Base-by-base conservation (phyloP, 2,113 vertebrate species). In the Clupea harengus region DNA sequence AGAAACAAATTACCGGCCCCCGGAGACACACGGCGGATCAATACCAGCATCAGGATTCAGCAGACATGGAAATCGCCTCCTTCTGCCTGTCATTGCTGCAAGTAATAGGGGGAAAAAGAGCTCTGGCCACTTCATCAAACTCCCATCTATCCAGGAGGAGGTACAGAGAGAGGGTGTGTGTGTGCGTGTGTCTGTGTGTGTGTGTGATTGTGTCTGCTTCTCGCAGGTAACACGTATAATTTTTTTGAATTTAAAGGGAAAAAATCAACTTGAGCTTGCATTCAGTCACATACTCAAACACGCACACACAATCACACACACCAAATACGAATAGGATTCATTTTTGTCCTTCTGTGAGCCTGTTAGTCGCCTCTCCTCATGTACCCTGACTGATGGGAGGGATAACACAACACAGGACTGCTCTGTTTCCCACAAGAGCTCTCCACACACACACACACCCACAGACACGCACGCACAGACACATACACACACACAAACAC, bases 391-490 rank as follows among this genome's bases (percentile, higher is more conserved):
- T 39, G 39, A 39, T 39, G 39, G 39, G 39, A 39, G 67, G 45
- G 44, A 28, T 45, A 88, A 9, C 47, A 49, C 47, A 49, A 11
- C 47, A 49, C 64, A 84, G 15, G 84, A 75, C 15, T 82, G 85
- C 46, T 75, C 75, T 82, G 18, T 54, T 86, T 83, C 54, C 82
- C 60, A 52, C 82, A 88, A 85, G 57, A 88, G 81, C 81, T 82
- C 20, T 81, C 82, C 54, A 57, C 46, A 85, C 54, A 54, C 82
- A 2, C 10, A 7, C 83, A 86, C 49, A 64, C 50, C 52, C 64
- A 28, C 25, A 86, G 7, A 11, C 50, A 54, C 13, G 3, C 13
- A 54, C 50, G 13, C 52, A 57, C 52, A 20, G 0, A 57, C 52
- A 15, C 52, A 20, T 6, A 17, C 13, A 57, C 17, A 18, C 52